A percentile compares a stretch with the other conserved stretches of the same genome.
phyloP scores from a whole-genome alignment of 2,113 vertebrate species.

The Aegotheles bennettii region DNA sequence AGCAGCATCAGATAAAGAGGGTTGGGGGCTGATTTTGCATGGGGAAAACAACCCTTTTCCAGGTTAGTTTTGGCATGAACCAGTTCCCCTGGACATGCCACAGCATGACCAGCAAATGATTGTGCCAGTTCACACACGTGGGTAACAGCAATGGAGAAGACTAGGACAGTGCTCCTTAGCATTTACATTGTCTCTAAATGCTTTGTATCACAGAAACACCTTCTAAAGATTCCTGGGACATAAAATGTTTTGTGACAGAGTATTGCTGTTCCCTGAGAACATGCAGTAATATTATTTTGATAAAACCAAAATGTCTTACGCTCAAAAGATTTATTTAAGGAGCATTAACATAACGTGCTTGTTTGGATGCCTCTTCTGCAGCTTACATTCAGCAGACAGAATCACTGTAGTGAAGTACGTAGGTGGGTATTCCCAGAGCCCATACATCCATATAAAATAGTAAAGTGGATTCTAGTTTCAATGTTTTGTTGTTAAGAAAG shows the following conservation, averaged over 20 bases:
- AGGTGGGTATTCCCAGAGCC: not conserved
- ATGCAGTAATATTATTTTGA: not conserved
- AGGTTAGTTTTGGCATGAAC: not conserved
- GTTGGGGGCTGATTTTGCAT: not conserved
- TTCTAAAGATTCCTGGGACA: not conserved
- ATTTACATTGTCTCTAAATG: not conserved
- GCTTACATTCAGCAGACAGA: not conserved
- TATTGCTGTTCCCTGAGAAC: not conserved
- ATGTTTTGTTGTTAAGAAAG: not conserved
- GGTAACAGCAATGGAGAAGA: not conserved
- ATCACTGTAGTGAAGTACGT: not conserved
- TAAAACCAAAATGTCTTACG: not conserved
- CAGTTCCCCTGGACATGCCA: not conserved
- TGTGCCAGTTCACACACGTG: fast-evolving
- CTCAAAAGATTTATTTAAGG: not conserved
- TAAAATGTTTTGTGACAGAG: not conserved
- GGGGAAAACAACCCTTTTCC: not conserved
- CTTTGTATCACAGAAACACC: not conserved
- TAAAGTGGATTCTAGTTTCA: not conserved
- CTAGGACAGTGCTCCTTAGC: not conserved
- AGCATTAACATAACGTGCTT: not conserved
- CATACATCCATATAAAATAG: not conserved
- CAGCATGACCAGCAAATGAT: not conserved
- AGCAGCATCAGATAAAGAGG: not conserved
- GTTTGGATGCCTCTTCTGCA: not conserved